phyloP scores from a whole-genome alignment of 2,113 vertebrate genomes.

The Corynorhinus townsendii region DNA sequence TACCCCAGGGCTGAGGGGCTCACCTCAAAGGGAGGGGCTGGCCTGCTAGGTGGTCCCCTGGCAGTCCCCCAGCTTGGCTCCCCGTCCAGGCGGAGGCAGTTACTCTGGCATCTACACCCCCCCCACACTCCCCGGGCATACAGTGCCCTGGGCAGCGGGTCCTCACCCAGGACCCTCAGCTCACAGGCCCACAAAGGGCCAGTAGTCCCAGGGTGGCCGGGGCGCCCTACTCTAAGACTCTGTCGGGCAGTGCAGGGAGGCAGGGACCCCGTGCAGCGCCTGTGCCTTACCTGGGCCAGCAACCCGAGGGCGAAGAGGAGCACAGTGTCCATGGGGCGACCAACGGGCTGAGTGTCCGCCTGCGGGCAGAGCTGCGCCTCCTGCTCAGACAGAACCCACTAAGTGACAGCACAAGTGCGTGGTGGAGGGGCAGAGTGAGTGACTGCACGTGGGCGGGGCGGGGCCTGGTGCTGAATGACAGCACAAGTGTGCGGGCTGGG shows the following conservation, averaged over 20 bases:
- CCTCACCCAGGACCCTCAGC: neutral
- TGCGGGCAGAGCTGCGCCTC: neutral
- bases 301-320: conserved; percentile 70
- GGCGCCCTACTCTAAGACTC: neutral
- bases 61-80: neutral
- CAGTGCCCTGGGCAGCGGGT: neutral
- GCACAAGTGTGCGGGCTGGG: neutral
- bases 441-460: neutral
- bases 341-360: neutral
- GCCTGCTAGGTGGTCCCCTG: neutral
- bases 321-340: conserved; percentile 58
- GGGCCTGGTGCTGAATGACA: neutral
- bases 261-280: neutral
- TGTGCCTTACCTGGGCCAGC: conserved; percentile 78
- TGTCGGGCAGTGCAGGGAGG: no score
- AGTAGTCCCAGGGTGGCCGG: neutral
- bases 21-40: neutral
- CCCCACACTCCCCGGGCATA: no score
- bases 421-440: neutral
- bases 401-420: conserved; percentile 86
- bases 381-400: neutral
- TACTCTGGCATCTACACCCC: neutral
- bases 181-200: neutral
- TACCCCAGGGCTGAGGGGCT: neutral
- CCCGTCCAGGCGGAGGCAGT: fast-evolving